Base-by-base conservation (phyloP, 2,888 invertebrate genomes). In the Uropetala carovei region DNA sequence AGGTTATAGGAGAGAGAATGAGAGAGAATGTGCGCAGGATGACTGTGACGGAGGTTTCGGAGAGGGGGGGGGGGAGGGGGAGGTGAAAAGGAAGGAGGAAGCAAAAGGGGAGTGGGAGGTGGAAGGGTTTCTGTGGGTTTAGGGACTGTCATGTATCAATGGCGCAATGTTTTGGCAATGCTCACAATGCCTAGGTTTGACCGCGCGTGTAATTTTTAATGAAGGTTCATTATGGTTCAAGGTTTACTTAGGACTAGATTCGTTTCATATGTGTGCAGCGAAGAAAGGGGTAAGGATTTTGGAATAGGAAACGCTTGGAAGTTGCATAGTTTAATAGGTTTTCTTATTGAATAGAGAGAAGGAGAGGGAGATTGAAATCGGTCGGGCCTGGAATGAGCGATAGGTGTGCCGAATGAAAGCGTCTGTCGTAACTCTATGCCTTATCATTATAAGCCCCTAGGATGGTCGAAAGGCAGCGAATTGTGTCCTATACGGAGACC, bases 91-190 rank as follows among this genome's bases (percentile, higher is more conserved):
- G 30, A 2, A 43, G 11, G 57, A n/a, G 18, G 8, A 27, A n/a
- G 83, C n/a, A 43, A 14, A 10, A 57, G 13, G 57, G 56, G 83
- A 83, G 83, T 83, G 83, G 43, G 43, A 43, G 43, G 43, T 43
- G 56, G 83, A 43, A 64, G 43, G 89, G 64, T 68, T 86, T 43
- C 89, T 56, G 89, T n/a, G 89, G 89, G 60, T 89, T 89, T 89
- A 89, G 43, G 59, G 64, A n/a, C 89, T 64, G 68, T 89, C 89
- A 89, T 89, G 64, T 89, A 68, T 89, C 89, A 89, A 89, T 89
- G 89, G 89, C 30, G 64, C 60, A 43, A 89, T 89, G 89, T 89
- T 89, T 89, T 89, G 89, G 89, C 64, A 89, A 60, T 68, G 89
- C n/a, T 27, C 60, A 86, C 86, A 43, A 68, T 89, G 60, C 64